A percentile compares a stretch with the other conserved stretches of the same genome.
phyloP scores from a whole-genome alignment of 2,888 invertebrate species.

The Gymnocheta viridis region DNA sequence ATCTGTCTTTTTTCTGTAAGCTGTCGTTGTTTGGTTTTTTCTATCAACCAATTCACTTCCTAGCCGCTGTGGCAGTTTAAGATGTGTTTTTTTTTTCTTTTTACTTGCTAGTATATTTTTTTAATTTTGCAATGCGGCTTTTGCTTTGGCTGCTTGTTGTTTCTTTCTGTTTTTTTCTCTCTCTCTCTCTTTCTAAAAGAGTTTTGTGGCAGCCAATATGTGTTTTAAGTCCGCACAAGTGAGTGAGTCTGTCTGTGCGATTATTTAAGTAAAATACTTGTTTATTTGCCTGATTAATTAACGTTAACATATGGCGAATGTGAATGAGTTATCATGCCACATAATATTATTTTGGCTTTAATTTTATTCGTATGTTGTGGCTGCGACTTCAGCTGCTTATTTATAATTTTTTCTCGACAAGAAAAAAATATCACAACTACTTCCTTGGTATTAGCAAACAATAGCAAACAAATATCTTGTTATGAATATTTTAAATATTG shows the following conservation, averaged over 20 bases:
- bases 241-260: constrained; percentile 39
- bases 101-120: background rate
- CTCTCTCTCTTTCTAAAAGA: background rate
- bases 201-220: constrained; percentile 2
- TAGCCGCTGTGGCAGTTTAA: constrained; percentile 52
- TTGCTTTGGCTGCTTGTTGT: constrained; percentile 31
- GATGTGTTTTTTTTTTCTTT: constrained; percentile 52
- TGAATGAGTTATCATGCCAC: constrained; percentile 60
- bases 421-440: constrained; percentile 57
- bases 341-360: constrained; percentile 59
- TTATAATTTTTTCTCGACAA: constrained; percentile 17
- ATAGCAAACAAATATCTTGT: constrained; percentile 47
- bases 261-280: constrained; percentile 67
- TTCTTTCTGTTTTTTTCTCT: background rate
- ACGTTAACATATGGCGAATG: constrained; percentile 67
- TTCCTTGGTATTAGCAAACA: constrained; percentile 68
- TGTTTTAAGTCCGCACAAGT: background rate
- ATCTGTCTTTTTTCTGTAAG: background rate
- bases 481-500: constrained; percentile 50
- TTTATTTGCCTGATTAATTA: constrained; percentile 70
- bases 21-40: constrained; percentile 20
- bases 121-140: constrained; percentile 39
- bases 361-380: constrained; percentile 38
- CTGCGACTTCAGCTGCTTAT: constrained; percentile 27
- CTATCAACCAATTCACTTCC: constrained; percentile 62